Evolutionary conservation across 1,140 invertebrate species (phyloP).

Genomic region (Dolichoris vasculosae): DNA sequence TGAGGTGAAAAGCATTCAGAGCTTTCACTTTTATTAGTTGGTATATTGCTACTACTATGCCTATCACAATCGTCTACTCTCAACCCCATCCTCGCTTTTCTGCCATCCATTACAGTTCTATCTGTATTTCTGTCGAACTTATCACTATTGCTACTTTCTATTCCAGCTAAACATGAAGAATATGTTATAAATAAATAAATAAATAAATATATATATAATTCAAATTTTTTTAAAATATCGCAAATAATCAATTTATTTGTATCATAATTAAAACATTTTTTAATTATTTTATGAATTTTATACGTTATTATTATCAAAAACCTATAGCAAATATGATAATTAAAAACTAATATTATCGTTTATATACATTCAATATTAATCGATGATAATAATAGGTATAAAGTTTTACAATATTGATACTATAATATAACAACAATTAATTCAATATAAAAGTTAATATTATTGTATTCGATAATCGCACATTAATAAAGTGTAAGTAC

Average conservation of each 20-base stretch:
- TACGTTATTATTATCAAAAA: too few relatives aligned
- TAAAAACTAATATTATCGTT: background rate
- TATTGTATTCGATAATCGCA: too few relatives aligned
- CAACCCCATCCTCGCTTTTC: constrained; percentile 70
- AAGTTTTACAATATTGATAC: too few relatives aligned
- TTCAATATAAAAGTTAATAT: too few relatives aligned
- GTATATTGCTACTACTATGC: constrained; percentile 54
- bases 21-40: constrained; percentile 68
- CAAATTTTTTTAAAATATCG: background rate
- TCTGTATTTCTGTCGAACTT: constrained; percentile 68
- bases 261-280: too few relatives aligned
- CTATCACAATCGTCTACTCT: constrained; percentile 63
- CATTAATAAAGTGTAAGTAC: too few relatives aligned
- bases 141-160: constrained; percentile 68
- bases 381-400: too few relatives aligned
- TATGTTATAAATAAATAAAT: background rate
- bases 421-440: too few relatives aligned
- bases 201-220: background rate
- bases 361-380: background rate
- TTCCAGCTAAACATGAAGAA: constrained; percentile 42
- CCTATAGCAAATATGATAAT: background rate
- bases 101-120: constrained; percentile 68
- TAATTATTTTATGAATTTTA: too few relatives aligned
- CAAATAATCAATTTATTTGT: too few relatives aligned
- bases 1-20: constrained; percentile 71